Evolutionary conservation across 2,113 vertebrate genomes (phyloP).

Genomic region (Elachura formosa): DNA sequence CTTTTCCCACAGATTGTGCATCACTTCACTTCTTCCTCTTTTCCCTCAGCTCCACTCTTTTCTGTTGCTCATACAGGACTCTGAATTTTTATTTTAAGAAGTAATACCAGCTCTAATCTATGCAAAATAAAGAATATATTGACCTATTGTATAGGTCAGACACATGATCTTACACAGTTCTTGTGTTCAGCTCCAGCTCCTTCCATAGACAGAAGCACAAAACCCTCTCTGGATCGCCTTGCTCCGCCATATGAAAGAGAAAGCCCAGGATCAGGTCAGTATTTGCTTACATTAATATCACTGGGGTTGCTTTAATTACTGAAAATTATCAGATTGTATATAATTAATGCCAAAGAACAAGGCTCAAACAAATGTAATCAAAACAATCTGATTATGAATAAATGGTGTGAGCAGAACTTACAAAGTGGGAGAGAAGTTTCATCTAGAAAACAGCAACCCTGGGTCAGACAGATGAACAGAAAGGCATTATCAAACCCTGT

Average conservation of each 20-base stretch:
- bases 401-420: neutral
- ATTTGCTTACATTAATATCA: neutral
- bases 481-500: neutral
- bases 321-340: neutral
- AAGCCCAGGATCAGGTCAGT: conserved; percentile 61
- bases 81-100: neutral
- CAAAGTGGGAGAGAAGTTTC: neutral
- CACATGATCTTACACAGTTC: neutral
- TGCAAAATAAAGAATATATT: neutral
- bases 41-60: neutral
- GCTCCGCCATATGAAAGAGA: conserved; percentile 65
- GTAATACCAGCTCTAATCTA: neutral
- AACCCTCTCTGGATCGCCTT: conserved; percentile 72
- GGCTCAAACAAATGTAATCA: neutral
- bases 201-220: conserved; percentile 80
- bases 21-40: neutral
- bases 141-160: neutral
- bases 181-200: conserved; percentile 66
- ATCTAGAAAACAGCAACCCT: neutral
- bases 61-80: neutral
- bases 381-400: neutral
- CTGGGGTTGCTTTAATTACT: neutral
- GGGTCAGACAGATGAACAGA: neutral
- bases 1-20: neutral
- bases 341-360: neutral